phyloP scores from a whole-genome alignment of 2,797 vertebrate species.

The Malurus splendens region DNA sequence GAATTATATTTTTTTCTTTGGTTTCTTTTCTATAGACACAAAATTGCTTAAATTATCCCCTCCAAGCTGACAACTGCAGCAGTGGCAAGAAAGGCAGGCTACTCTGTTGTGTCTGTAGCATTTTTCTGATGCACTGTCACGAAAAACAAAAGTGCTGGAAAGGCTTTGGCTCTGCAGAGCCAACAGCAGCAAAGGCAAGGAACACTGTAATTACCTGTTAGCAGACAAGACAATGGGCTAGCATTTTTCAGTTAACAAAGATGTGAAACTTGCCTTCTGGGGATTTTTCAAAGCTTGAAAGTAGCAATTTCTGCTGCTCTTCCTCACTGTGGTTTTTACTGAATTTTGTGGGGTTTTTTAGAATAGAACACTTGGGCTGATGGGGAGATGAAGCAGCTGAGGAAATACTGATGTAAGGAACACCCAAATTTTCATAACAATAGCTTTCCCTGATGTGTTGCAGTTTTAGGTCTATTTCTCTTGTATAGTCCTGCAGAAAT shows the following conservation, averaged over 20 bases:
- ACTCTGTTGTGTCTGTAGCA: not conserved
- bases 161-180: not conserved
- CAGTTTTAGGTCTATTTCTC: not conserved
- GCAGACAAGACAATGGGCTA: not conserved
- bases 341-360: not conserved
- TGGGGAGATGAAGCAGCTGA: not conserved
- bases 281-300: not conserved
- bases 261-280: not conserved
- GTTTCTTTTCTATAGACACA: constrained; percentile 27
- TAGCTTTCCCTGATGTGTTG: not conserved
- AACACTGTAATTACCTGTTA: not conserved
- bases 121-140: not conserved
- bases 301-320: not conserved
- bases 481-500: not conserved
- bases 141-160: not conserved
- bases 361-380: not conserved
- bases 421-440: not conserved
- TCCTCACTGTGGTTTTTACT: not conserved
- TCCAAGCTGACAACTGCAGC: not conserved
- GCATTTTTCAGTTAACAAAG: not conserved
- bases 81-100: not conserved
- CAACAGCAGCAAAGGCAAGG: not conserved
- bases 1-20: constrained; percentile 24
- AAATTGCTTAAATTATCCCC: not conserved
- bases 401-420: not conserved